Percentiles rank a stretch among this genome's conserved stretches.
Conservation (phyloP, 64 coral and sea anemone genomes). For the Stichodactyla mertensii region DNA sequence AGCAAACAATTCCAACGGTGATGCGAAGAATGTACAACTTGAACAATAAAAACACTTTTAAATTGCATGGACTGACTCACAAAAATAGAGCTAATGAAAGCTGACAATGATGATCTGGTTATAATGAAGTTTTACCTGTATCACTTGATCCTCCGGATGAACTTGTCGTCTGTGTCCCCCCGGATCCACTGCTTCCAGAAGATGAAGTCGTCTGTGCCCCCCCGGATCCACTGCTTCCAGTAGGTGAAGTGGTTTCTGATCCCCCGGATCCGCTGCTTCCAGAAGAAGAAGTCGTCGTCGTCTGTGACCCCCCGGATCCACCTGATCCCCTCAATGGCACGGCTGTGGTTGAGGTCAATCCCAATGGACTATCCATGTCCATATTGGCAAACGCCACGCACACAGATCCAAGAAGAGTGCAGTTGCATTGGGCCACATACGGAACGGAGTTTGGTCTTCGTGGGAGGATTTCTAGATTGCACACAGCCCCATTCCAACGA, state of each 20-base stretch:
- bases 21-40: too few species aligned
- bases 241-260: neutral
- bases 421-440: constrained; percentile 1
- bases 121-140: too few species aligned
- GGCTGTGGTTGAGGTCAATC: too few species aligned
- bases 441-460: neutral
- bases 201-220: neutral
- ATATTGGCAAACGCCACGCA: neutral
- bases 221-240: neutral
- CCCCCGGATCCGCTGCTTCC: neutral
- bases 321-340: neutral
- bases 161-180: neutral
- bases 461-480: neutral
- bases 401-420: neutral
- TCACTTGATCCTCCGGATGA: too few species aligned
- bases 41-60: too few species aligned
- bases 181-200: neutral
- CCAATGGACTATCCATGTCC: neutral
- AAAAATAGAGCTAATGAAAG: too few species aligned
- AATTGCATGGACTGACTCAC: too few species aligned
- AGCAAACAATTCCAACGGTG: too few species aligned
- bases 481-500: neutral
- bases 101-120: too few species aligned
- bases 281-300: too few species aligned
- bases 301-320: too few species aligned